A percentile compares a stretch with the other conserved stretches of the same genome.
These are phyloP conservation scores for Montifringilla adamsi DNA, from an alignment of 2,113 vertebrate species.

Conservation along the genomic window DNA sequence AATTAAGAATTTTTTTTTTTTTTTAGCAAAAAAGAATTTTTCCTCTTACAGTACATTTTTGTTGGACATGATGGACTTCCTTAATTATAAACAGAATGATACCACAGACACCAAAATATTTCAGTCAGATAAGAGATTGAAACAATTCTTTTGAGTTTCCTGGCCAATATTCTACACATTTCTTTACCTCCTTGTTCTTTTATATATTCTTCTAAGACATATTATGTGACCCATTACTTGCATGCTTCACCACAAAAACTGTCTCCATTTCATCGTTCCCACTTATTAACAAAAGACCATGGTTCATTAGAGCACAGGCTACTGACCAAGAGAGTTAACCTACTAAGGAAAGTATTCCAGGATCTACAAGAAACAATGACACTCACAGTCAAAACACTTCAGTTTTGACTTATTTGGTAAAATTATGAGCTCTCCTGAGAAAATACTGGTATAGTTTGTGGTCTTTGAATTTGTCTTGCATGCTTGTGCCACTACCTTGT, in stretches of 20 bases:
- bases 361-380: background rate
- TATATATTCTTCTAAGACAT: background rate
- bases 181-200: background rate
- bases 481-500: fast-evolving
- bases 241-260: background rate
- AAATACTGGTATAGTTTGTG: background rate
- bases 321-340: background rate
- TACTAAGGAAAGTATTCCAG: background rate
- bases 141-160: background rate
- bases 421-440: background rate
- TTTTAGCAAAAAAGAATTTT: background rate
- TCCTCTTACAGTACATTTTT: background rate
- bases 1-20: background rate
- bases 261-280: background rate
- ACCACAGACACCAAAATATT: background rate
- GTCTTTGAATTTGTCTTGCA: background rate
- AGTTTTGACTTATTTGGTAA: background rate
- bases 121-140: background rate
- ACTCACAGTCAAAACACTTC: background rate
- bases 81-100: background rate
- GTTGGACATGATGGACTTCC: background rate
- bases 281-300: background rate
- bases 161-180: background rate
- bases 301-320: background rate
- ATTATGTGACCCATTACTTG: background rate